Evolutionary conservation across 1,140 invertebrate genomes (phyloP).

Genomic region (Adelges cooleyi): DNA sequence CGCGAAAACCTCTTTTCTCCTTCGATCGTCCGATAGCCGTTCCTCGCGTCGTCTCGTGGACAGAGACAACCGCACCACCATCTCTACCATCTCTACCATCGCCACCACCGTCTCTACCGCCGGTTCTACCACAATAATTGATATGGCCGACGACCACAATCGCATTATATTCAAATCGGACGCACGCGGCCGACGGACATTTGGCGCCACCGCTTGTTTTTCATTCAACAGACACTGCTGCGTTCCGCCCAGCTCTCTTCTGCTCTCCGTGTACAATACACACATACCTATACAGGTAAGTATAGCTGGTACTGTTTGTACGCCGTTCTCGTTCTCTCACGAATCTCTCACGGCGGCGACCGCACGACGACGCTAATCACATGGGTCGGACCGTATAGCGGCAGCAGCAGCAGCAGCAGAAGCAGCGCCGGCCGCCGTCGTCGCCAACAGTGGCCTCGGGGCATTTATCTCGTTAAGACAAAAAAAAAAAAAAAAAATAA

Average conservation of each 20-base stretch:
- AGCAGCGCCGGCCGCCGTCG: not conserved
- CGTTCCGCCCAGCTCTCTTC: constrained; percentile 6
- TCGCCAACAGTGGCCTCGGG: not conserved
- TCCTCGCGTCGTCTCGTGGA: too few species aligned
- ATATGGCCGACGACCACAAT: constrained; percentile 23
- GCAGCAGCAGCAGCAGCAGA: not conserved
- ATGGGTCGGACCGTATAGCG: not conserved
- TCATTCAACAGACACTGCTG: constrained; percentile 17
- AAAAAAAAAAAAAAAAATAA: not conserved
- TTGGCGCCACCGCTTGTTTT: constrained; percentile 25
- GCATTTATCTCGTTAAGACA: constrained; percentile 26
- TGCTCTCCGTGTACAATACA: too few species aligned
- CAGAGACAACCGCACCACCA: too few species aligned
- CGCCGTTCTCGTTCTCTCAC: constrained; percentile 6
- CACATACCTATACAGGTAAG: too few species aligned
- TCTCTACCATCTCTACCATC: too few species aligned
- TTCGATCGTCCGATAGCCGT: too few species aligned
- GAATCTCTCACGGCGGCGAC: constrained; percentile 9
- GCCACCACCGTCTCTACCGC: too few species aligned
- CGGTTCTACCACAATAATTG: constrained; percentile 2
- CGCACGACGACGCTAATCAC: constrained; percentile 5
- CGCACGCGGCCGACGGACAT: constrained; percentile 5
- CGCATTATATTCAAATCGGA: constrained; percentile 17
- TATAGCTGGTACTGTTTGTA: too few species aligned
- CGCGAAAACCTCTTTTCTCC: too few species aligned